These are phyloP conservation scores for Aelia acuminata DNA, from an alignment of 2,888 invertebrate genomes.

Conservation along the genomic window DNA sequence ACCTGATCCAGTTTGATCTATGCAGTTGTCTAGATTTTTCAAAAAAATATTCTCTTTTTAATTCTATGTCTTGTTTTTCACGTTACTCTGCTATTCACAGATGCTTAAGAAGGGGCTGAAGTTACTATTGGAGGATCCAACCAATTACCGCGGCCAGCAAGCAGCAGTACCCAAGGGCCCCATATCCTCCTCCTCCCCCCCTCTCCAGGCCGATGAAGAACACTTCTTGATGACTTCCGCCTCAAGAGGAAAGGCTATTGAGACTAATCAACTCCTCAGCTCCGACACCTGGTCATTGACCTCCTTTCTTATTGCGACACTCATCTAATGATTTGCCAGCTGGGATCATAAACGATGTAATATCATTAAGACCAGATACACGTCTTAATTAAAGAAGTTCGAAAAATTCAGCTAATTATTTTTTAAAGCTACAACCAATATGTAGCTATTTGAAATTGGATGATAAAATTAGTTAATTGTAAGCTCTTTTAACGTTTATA, in stretches of 20 bases:
- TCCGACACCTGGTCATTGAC: not conserved
- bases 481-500: not conserved
- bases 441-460: too few species aligned
- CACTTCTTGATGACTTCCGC: conserved; percentile 15
- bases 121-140: not conserved
- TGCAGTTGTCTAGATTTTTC: too few species aligned
- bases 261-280: not conserved
- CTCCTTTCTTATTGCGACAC: not conserved
- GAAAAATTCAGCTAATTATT: too few species aligned
- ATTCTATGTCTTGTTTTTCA: too few species aligned
- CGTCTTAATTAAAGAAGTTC: too few species aligned
- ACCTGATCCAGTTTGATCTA: too few species aligned
- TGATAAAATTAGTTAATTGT: too few species aligned
- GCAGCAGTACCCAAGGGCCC: not conserved
- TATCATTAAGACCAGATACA: too few species aligned
- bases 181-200: not conserved
- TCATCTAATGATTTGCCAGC: not conserved
- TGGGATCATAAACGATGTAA: not conserved
- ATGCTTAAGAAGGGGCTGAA: not conserved
- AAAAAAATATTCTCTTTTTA: too few species aligned
- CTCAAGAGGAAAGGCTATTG: not conserved
- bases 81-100: too few species aligned
- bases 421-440: too few species aligned
- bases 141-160: not conserved
- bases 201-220: not conserved